Conservation (phyloP, 23 tunicate genomes). For the Styela plicata region DNA sequence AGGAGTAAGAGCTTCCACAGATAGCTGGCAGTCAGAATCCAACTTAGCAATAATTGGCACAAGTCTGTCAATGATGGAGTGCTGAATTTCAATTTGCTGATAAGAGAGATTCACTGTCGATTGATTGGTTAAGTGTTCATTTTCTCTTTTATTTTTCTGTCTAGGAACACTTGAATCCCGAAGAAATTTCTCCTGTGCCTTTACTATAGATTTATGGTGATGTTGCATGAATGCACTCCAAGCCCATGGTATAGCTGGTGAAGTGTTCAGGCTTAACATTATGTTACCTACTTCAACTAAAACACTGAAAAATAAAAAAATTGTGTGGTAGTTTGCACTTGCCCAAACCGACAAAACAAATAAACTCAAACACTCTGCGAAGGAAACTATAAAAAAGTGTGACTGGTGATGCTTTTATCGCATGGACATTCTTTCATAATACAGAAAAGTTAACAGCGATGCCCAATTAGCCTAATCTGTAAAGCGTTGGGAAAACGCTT, state of each 20-base stretch:
- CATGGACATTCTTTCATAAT: no score
- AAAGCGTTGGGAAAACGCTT: no score
- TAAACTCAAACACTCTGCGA: no score
- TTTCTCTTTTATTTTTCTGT: neutral
- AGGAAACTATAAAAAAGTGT: no score
- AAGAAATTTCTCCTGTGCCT: neutral
- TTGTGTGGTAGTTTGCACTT: no score
- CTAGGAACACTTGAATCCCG: neutral
- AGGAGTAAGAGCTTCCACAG: neutral
- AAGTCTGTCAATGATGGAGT: slow-evolving; percentile 31
- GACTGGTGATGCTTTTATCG: no score
- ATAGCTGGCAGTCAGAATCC: neutral
- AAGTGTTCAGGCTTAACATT: slow-evolving; percentile 9
- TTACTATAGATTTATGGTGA: neutral
- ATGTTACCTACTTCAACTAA: neutral
- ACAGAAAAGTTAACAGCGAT: no score
- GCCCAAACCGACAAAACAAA: no score
- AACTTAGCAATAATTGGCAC: slow-evolving; percentile 24
- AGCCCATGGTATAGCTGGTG: slow-evolving; percentile 17
- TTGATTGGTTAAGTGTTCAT: neutral
- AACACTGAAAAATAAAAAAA: no score
- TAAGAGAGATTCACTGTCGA: neutral
- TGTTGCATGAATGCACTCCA: slow-evolving; percentile 10
- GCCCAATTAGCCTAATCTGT: no score
- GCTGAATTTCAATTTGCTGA: slow-evolving; percentile 3